A percentile compares a stretch with the other conserved stretches of the same genome.
phyloP scores from a whole-genome alignment of 2,113 vertebrate species.

The Gymnocephalus cernua region DNA sequence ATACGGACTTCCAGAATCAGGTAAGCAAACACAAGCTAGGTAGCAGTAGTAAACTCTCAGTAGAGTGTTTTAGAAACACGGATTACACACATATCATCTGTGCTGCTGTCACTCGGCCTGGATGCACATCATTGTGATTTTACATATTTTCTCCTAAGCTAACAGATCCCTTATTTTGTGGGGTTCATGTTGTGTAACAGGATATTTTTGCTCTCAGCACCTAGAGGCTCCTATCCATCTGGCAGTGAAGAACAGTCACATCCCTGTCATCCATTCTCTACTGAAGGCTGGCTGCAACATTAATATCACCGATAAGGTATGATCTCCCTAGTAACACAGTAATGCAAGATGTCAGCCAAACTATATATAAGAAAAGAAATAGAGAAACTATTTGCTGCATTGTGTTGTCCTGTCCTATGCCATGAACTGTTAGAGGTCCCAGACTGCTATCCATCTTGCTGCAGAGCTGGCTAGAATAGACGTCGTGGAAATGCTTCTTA shows the following conservation, averaged over 20 bases:
- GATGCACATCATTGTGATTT: background rate
- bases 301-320: slow-evolving; percentile 87
- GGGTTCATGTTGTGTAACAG: slow-evolving; percentile 6
- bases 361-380: background rate
- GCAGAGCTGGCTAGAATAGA: slow-evolving; percentile 90
- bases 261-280: slow-evolving; percentile 84
- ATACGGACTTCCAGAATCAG: slow-evolving; percentile 81
- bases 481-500: slow-evolving; percentile 89
- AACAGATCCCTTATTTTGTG: background rate
- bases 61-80: background rate
- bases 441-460: slow-evolving; percentile 90
- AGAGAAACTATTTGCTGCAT: background rate
- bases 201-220: slow-evolving; percentile 81
- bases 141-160: background rate
- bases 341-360: slow-evolving; percentile 2
- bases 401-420: slow-evolving; percentile 10
- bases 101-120: background rate
- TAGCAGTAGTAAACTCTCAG: slow-evolving; percentile 24
- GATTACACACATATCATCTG: background rate
- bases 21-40: slow-evolving; percentile 75
- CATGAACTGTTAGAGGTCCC: slow-evolving; percentile 84
- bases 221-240: slow-evolving; percentile 88
- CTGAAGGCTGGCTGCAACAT: slow-evolving; percentile 83
- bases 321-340: background rate
- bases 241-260: slow-evolving; percentile 86